Base-by-base conservation (phyloP, 2,113 vertebrate species). In the Actinemys pallida region DNA sequence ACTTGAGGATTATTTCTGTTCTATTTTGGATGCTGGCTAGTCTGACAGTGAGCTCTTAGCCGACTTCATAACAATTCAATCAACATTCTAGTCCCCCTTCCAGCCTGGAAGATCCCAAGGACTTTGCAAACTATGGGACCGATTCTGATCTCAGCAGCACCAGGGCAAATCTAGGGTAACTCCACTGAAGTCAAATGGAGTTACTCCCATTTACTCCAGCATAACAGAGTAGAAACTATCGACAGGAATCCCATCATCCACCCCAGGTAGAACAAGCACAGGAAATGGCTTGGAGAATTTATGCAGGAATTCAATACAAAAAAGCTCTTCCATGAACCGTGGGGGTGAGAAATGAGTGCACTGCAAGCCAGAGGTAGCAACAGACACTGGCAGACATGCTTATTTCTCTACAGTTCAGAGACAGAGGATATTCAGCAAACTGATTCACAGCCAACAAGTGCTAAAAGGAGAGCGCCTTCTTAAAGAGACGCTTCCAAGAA, bases 1-100 rank as follows among this genome's bases (percentile, higher is more conserved):
- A 3, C 31, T 0, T 3, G 0, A 0, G 69, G 0, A 0, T 94
- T 9, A 92, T 90, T 16, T 69, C 62, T 62, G 24, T 50, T 69
- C 13, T 69, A 22, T 24, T 50, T 50, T 47, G 3, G 47, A 39
- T 49, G 12, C 24, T 22, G 22, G 29, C 45, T n/a, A 45, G 47
- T 35, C 45, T 49, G 42, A 62, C 42, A 10, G 20, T 13, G 22
- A 50, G 29, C 45, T 45, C 39, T 47, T 47, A 8, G 59, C 59
- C 13, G 16, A 62, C 59, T 35, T 62, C 27, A 6, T 45, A 25
- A 56, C 35, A 25, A 82, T 39, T 22, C 50, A 42, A 9, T 54
- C 53, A 2, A n/a, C 39, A 13, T 19, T 45, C 57, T 59, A 84
- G 56, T 27, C 31, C 42, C 12, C 56, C 10, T 75, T 24, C 69